phyloP scores from a whole-genome alignment of 2,113 vertebrate genomes.

The Megaceryle maxima region DNA sequence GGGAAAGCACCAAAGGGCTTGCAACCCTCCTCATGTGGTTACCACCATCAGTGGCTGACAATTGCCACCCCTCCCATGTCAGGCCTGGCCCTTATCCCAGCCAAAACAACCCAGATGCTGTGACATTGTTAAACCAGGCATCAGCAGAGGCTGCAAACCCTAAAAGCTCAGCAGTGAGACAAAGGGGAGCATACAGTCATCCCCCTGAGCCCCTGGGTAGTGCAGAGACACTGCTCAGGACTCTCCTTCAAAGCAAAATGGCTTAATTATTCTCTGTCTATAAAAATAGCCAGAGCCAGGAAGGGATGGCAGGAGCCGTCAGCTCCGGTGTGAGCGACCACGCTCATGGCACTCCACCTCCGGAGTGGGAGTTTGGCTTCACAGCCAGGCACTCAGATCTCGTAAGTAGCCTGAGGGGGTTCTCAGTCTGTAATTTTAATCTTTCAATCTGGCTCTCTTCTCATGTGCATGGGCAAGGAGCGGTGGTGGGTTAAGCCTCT shows the following conservation, averaged over 20 bases:
- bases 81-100: background rate
- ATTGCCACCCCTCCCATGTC: background rate
- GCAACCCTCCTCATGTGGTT: rapidly evolving
- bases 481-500: background rate
- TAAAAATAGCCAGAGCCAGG: background rate
- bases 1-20: background rate
- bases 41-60: background rate
- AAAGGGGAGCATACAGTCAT: background rate
- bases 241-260: background rate
- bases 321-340: background rate
- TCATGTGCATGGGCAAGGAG: background rate
- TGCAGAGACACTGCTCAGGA: background rate
- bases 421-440: conserved; percentile 22
- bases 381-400: conserved; percentile 3
- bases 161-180: background rate
- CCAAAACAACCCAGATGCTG: background rate
- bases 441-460: background rate
- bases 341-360: background rate
- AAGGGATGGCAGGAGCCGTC: background rate
- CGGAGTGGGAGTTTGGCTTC: conserved; percentile 8
- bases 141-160: background rate
- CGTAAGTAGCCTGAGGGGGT: background rate
- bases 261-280: background rate
- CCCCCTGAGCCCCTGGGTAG: rapidly evolving
- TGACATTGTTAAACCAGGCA: background rate